Evolutionary conservation across 2,888 invertebrate species (phyloP), one percentile per base, ranked within the genome.

Genomic region (Acleris holmiana): DNA sequence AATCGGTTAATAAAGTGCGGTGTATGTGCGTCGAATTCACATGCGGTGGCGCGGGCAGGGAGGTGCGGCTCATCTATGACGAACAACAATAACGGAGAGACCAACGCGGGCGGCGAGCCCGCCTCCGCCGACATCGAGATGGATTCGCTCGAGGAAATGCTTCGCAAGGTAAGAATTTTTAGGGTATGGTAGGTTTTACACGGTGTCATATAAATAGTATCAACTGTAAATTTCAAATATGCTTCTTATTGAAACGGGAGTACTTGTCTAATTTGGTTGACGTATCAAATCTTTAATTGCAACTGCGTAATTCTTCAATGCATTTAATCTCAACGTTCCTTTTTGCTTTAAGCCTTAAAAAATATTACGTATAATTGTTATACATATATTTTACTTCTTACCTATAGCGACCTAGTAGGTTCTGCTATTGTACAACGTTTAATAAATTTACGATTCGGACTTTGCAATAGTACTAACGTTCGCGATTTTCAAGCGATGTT

Each of bases 81-180:
- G 82, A 91, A 94, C 77, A 94, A 94, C 83, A 95, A 95, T 83
- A 94, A 94, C 90, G 94, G 94, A 59, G 82, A 91, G 77, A 92
- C 86, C 88, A 80, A 93, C 90, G 83, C 93, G 90, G 94, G 93
- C 84, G 94, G 94, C 75, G 93, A 93, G 88, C 93, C 94, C 83
- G 94, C 94, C 78, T 84, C 89, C 86, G 92, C 94, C 86, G 95
- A 95, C 86, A 95, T 95, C 21, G 64, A 64, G 7, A 64, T 64
- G 94, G 96, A 96, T 81, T 95, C 96, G 76, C 93, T 96, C 76
- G 96, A 96, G 86, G 96, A 96, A 89, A 95, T 96, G 95, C 94
- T 96, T 82, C 94, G 95, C 82, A 96, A 96, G 96, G 96, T 96
- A 93, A 93, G 85, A 10, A 17, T 4, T n/a, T 10, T 47, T 18